Percentiles rank a stretch among this genome's conserved stretches.
phyloP scores from a whole-genome alignment of 1,140 invertebrate species.

The Zaprionus camerounensis region DNA sequence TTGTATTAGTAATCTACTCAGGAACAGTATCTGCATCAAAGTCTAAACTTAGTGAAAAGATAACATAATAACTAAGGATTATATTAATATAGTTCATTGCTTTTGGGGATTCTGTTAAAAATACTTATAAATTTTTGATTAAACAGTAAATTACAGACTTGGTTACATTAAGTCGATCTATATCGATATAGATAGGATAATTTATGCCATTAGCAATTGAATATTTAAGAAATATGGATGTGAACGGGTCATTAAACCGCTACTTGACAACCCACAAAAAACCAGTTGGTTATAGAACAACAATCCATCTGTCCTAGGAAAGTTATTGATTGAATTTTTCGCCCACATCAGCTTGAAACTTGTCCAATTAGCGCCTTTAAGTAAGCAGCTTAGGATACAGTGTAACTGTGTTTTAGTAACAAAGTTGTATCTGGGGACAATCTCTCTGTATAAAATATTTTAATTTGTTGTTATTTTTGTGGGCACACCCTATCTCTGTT shows the following conservation, averaged over 20 bases:
- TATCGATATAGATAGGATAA: neutral
- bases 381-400: neutral
- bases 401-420: neutral
- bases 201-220: neutral
- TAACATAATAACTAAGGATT: neutral
- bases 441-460: neutral
- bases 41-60: neutral
- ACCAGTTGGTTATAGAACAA: neutral
- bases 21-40: neutral
- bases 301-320: neutral
- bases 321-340: neutral
- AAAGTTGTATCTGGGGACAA: neutral
- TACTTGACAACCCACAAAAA: constrained; percentile 1
- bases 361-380: constrained; percentile 7
- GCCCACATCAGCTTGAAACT: constrained; percentile 2
- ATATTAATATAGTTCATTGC: too few species aligned
- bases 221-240: neutral
- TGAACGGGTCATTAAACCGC: constrained; percentile 26
- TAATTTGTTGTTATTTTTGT: neutral
- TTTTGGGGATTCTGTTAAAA: too few species aligned
- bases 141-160: too few species aligned
- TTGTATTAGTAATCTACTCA: neutral
- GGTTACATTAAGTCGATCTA: too few species aligned
- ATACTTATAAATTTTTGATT: too few species aligned
- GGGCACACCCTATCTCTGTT: neutral